Base-by-base conservation (phyloP, 2,888 invertebrate species). In the Lamellibrachia satsuma region DNA sequence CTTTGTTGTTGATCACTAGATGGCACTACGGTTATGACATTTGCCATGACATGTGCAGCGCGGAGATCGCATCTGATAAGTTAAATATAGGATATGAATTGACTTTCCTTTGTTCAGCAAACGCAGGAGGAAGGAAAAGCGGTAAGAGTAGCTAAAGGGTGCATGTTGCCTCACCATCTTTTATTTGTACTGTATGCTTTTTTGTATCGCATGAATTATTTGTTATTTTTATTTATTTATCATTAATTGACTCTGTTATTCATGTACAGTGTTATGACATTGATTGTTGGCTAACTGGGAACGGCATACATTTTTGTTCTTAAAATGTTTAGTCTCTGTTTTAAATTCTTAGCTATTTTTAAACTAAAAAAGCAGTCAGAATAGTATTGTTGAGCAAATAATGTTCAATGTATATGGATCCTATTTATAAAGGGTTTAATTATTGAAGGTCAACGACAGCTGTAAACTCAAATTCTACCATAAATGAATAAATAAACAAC, bases 181-280 rank as follows among this genome's bases (percentile, higher is more conserved):
- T 75, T 22, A 75, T 75, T 75, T 75, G 6, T 22, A 6, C 75
- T 75, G 22, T 60, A 15, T 4, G 11, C 22, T 75, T 15, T 6
- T 75, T 75, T 75, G 22, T 75, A 75, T 75, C 22, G 75, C 75
- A 75, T 75, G 75, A 75, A 75, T 75, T 75, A 75, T 75, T 75
- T 75, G 75, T 75, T 75, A 75, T 75, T 75, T 75, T 75, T 75
- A 75, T 75, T 75, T 75, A 15, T 75, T 11, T 75, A 75, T n/a
- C 15, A n/a, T 75, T 75, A 75, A 75, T n/a, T 75, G 75, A 75
- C 75, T 75, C 75, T 75, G 22, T 22, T 75, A 22, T 6, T n/a
- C n/a, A 15, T 75, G 6, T 75, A 75, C 75, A 75, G 3, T 75
- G 22, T 75, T 75, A 75, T 75, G 4, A 22, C 22, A 11, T 75